phyloP scores from a whole-genome alignment of 2,797 vertebrate genomes.

The Glyptemys insculpta region DNA sequence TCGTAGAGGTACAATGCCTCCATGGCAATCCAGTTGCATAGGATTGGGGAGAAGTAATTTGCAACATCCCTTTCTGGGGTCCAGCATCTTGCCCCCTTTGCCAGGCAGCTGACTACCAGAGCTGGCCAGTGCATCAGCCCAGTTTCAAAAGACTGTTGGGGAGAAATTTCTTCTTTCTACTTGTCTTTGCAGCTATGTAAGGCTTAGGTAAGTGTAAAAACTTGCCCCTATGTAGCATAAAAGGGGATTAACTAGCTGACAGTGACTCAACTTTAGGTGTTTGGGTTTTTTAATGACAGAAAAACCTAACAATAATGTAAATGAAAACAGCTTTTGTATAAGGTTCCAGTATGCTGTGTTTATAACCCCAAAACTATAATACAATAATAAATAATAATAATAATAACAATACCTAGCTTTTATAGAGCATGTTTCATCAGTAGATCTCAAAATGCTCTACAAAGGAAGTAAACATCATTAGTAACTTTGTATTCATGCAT shows the following conservation, averaged over 20 bases:
- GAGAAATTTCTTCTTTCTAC: not conserved
- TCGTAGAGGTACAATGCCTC: not conserved
- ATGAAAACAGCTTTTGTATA: not conserved
- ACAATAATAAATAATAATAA: not conserved
- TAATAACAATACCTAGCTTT: not conserved
- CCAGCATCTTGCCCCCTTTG: not conserved
- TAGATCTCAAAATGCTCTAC: not conserved
- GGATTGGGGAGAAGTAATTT: not conserved
- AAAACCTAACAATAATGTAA: not conserved
- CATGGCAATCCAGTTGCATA: not conserved
- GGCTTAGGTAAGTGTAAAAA: not conserved
- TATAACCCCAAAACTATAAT: not conserved
- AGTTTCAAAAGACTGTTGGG: not conserved
- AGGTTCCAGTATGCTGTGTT: not conserved
- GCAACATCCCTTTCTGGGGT: not conserved
- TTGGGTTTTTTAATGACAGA: not conserved
- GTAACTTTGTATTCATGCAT: not conserved
- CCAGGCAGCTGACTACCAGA: not conserved
- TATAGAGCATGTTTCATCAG: not conserved
- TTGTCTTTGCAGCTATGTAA: not conserved
- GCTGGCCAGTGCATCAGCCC: not conserved
- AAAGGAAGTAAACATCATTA: not conserved
- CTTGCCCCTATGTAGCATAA: not conserved
- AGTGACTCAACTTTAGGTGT: not conserved
- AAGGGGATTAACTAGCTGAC: not conserved